These are phyloP conservation scores for Prorops nasuta DNA, from an alignment of 1,140 invertebrate genomes.

Conservation along the genomic window DNA sequence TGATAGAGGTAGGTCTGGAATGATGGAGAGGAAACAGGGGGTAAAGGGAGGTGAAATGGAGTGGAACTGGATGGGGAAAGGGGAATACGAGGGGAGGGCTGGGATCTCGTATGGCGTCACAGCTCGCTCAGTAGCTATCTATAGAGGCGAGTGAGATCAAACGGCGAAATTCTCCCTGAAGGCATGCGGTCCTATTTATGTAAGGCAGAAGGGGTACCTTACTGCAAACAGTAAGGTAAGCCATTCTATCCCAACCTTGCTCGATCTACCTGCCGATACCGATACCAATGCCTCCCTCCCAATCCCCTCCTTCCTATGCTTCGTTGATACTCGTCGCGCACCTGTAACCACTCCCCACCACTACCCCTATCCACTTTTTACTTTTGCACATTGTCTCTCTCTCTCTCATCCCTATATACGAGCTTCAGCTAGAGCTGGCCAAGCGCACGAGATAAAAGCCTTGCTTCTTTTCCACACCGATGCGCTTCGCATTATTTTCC, in stretches of 20 bases:
- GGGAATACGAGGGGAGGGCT: too few species aligned
- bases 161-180: constrained; percentile 29
- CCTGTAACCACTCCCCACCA: not conserved
- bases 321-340: not conserved
- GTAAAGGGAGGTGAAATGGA: too few species aligned
- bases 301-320: not conserved
- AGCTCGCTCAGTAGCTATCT: constrained; percentile 13
- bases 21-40: too few species aligned
- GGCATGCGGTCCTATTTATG: constrained; percentile 19
- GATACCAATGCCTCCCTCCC: not conserved
- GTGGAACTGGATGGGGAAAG: too few species aligned
- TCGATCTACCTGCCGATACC: not conserved
- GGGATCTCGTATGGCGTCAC: too few species aligned
- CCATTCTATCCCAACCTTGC: not conserved
- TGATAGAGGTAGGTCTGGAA: too few species aligned
- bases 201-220: too few species aligned
- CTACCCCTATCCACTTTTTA: not conserved
- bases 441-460: not conserved
- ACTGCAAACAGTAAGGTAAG: too few species aligned
- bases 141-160: constrained; percentile 30
- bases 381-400: not conserved
- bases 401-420: not conserved
- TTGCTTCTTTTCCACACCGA: not conserved
- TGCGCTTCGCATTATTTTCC: not conserved
- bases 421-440: constrained; percentile 13